Evolutionary conservation across 2,797 vertebrate genomes (phyloP).

Genomic region (Gobionotothen gibberifrons): DNA sequence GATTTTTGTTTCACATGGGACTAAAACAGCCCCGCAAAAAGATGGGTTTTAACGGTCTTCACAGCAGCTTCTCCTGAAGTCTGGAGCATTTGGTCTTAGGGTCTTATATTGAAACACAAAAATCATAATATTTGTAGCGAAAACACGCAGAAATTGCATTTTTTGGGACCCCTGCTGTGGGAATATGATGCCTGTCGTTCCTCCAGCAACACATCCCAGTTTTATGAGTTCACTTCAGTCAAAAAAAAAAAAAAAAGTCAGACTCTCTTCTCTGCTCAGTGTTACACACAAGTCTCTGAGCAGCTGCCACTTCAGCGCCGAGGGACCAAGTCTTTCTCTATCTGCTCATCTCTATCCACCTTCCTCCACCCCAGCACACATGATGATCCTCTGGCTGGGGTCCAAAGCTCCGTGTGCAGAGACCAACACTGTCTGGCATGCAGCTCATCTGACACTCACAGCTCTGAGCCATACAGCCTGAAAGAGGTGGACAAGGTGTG

Average conservation of each 20-base stretch:
- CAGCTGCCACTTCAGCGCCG: slow-evolving; percentile 48
- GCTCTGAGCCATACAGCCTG: slow-evolving; percentile 27
- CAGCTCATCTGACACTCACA: slow-evolving; percentile 46
- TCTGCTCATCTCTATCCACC: slow-evolving; percentile 59
- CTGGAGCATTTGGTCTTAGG: too few relatives aligned
- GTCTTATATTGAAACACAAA: too few relatives aligned
- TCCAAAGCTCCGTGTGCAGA: slow-evolving; percentile 43
- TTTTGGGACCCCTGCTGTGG: not conserved
- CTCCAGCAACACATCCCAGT: slow-evolving; percentile 30
- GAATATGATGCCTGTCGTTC: slow-evolving; percentile 18
- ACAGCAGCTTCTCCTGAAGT: too few relatives aligned
- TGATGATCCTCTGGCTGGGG: slow-evolving; percentile 59
- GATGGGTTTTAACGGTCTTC: too few relatives aligned
- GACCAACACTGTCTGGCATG: slow-evolving; percentile 57
- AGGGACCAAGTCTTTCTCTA: slow-evolving; percentile 47
- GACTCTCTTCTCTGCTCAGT: slow-evolving; percentile 14
- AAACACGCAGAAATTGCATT: too few relatives aligned
- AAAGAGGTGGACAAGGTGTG: not conserved
- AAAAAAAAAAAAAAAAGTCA: not conserved
- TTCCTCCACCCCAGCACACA: slow-evolving; percentile 42
- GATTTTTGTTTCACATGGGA: too few relatives aligned
- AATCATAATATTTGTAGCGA: too few relatives aligned
- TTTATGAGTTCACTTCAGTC: slow-evolving; percentile 16
- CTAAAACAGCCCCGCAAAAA: too few relatives aligned
- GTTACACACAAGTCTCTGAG: slow-evolving; percentile 39